phyloP scores from a whole-genome alignment of 2,113 vertebrate genomes.

The Chloropsis hardwickii region DNA sequence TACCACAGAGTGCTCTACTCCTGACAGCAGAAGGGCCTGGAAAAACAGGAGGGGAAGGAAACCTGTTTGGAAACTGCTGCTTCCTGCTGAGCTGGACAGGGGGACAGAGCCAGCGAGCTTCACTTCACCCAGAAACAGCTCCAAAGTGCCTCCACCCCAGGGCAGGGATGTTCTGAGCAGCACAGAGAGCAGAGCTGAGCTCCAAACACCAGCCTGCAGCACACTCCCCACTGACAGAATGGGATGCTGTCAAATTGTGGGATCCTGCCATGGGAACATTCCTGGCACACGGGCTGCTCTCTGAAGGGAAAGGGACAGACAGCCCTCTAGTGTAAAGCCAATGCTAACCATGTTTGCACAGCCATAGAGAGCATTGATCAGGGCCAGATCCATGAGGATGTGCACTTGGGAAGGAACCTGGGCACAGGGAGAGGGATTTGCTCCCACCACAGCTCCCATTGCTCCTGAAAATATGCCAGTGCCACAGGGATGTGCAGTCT shows the following conservation, averaged over 20 bases:
- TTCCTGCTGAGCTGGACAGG: background rate
- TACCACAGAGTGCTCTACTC: background rate
- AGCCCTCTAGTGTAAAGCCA: conserved; percentile 68
- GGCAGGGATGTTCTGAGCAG: background rate
- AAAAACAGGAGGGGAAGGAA: background rate
- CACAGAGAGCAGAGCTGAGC: background rate
- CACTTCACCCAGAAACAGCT: background rate
- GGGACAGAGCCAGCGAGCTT: background rate
- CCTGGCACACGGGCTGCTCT: background rate
- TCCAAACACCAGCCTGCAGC: background rate
- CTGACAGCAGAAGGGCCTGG: background rate
- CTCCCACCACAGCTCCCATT: background rate
- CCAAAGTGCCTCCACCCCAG: background rate
- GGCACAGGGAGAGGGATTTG: background rate
- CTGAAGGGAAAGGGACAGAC: conserved; percentile 53
- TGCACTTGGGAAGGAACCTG: background rate
- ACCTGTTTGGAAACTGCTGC: background rate
- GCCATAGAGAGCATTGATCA: background rate
- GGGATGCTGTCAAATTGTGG: accelerated
- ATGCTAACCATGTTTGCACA: background rate
- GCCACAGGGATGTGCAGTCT: background rate
- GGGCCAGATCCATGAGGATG: accelerated
- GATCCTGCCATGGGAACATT: background rate
- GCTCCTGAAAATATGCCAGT: accelerated
- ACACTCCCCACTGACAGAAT: accelerated